These are phyloP conservation scores for Idris sp. DNA, from an alignment of 1,140 invertebrate genomes.

Conservation along the genomic window DNA sequence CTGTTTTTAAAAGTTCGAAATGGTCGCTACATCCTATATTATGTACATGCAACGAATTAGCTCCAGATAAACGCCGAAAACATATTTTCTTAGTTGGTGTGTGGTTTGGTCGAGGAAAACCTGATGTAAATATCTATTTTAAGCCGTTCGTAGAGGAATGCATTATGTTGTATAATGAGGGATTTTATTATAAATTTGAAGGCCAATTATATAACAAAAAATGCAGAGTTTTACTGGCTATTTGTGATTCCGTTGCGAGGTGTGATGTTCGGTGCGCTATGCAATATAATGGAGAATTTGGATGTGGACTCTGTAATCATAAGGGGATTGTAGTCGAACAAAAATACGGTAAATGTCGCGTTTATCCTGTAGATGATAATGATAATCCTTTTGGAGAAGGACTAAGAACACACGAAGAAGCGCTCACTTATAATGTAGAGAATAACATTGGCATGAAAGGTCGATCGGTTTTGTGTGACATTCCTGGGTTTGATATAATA, in stretches of 20 bases:
- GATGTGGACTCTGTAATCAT: slow-evolving; percentile 21
- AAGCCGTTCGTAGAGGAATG: slow-evolving; percentile 51
- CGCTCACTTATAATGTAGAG: slow-evolving; percentile 9
- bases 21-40: slow-evolving; percentile 35
- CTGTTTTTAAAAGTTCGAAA: slow-evolving; percentile 42
- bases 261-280: slow-evolving; percentile 2
- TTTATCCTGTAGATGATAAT: slow-evolving; percentile 42
- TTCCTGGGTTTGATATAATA: slow-evolving; percentile 29
- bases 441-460: slow-evolving; percentile 45
- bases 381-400: slow-evolving; percentile 42
- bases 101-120: slow-evolving; percentile 37
- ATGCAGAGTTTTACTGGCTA: slow-evolving; percentile 27
- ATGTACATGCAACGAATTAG: slow-evolving; percentile 33
- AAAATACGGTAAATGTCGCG: slow-evolving; percentile 21
- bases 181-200: slow-evolving; percentile 44
- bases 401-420: slow-evolving; percentile 39
- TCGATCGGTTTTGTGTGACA: slow-evolving; percentile 32
- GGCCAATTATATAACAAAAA: slow-evolving; percentile 33
- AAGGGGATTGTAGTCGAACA: slow-evolving; percentile 37
- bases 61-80: slow-evolving; percentile 7
- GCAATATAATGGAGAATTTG: too few relatives aligned
- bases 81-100: slow-evolving; percentile 34
- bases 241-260: slow-evolving; percentile 57
- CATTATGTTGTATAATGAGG: slow-evolving; percentile 21
- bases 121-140: slow-evolving; percentile 42